These are phyloP conservation scores for Etheostoma cragini DNA, from an alignment of 2,113 vertebrate species.

Conservation along the genomic window DNA sequence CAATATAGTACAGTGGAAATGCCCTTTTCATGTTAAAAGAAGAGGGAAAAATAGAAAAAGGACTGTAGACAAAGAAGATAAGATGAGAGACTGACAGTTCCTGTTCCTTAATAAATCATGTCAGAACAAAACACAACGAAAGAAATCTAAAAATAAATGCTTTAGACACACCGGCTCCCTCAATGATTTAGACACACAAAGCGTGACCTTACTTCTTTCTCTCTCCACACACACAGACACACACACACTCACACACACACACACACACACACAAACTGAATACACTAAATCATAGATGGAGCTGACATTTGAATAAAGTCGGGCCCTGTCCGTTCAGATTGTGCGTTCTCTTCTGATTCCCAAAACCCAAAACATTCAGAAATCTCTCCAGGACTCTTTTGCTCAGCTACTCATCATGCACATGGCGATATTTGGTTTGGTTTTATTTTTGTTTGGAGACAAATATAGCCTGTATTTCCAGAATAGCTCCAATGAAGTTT, in stretches of 20 bases:
- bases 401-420: not conserved
- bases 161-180: slow-evolving; percentile 4
- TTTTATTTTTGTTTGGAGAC: not conserved
- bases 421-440: not conserved
- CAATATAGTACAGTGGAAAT: not conserved
- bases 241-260: not conserved
- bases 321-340: not conserved
- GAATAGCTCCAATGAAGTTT: not conserved
- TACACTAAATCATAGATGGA: not conserved
- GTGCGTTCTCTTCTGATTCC: not conserved
- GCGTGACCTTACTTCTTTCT: not conserved
- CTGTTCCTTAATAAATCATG: slow-evolving; percentile 34
- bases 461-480: not conserved
- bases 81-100: slow-evolving; percentile 26
- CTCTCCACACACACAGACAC: not conserved
- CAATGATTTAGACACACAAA: slow-evolving; percentile 22
- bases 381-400: not conserved
- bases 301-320: slow-evolving; percentile 33
- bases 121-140: slow-evolving; percentile 25
- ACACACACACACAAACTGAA: not conserved
- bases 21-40: not conserved
- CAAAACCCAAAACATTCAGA: not conserved
- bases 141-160: slow-evolving; percentile 25
- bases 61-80: slow-evolving; percentile 3
- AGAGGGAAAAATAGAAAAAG: not conserved